A percentile compares a stretch with the other conserved stretches of the same genome.
phyloP scores from a whole-genome alignment of 2,113 vertebrate species.

The Pachyramphus minor region DNA sequence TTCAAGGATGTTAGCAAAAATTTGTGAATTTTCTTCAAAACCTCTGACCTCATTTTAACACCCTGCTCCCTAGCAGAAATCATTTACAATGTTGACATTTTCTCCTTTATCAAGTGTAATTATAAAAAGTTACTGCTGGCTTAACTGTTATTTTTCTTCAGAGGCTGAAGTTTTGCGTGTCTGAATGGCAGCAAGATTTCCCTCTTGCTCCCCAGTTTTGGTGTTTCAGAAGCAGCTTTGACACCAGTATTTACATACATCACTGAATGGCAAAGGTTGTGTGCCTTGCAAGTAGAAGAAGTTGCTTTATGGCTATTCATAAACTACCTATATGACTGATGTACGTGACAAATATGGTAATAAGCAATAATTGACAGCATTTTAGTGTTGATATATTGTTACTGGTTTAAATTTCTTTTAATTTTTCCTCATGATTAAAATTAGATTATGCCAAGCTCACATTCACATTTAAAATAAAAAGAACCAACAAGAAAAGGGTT shows the following conservation, averaged over 20 bases:
- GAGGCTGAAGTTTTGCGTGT: not conserved
- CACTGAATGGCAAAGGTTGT: not conserved
- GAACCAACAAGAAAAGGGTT: slow-evolving; percentile 19
- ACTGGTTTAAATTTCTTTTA: not conserved
- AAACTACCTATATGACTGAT: not conserved
- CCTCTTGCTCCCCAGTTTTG: not conserved
- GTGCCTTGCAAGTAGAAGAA: not conserved
- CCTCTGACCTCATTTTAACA: not conserved
- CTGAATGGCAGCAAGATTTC: not conserved
- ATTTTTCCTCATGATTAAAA: slow-evolving; percentile 24
- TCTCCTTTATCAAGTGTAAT: not conserved
- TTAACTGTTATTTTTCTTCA: not conserved
- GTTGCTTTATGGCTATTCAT: slow-evolving; percentile 2
- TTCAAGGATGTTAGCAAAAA: not conserved
- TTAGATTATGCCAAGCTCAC: not conserved
- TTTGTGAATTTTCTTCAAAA: not conserved
- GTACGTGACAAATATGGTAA: not conserved
- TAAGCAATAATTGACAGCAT: not conserved
- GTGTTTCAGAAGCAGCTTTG: not conserved
- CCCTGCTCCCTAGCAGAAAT: not conserved
- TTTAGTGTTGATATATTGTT: slow-evolving; percentile 17
- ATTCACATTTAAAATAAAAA: slow-evolving; percentile 10
- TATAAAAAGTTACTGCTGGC: not conserved
- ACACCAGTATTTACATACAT: not conserved
- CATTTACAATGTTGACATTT: not conserved